Evolutionary conservation across 2,113 vertebrate species (phyloP), one percentile per base, ranked within the genome.

Genomic region (Oxygymnocypris stewartii): DNA sequence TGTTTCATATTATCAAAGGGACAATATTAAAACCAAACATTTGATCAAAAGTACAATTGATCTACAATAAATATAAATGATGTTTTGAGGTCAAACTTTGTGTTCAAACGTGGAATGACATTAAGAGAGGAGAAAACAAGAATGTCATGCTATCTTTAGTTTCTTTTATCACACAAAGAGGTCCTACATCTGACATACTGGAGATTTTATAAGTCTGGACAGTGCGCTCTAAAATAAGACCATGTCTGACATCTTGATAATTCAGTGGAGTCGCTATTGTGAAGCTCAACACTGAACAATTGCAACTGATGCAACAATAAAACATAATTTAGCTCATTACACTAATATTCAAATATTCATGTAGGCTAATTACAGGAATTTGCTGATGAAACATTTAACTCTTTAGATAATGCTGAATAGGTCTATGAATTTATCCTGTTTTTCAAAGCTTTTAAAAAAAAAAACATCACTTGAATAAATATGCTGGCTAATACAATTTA

Each of bases 181-280:
- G 59, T 31, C 42, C 40, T 31, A n/a, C 9, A 82, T 47, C 79
- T 82, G 79, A 82, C 79, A 65, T 82, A 40, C 16, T 28, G 25
- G 40, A 47, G 79, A 82, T 82, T 31, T 82, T 65, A 82, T 82
- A 82, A 44, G 79, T 67, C 40, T 82, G 59, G 79, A 82, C 79
- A 82, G n/a, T 67, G 57, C 14, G 10, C 79, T 82, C 37, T 40
- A 67, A 47, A 82, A 47, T 28, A 47, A 65, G 16, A 31, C 40
- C 40, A 65, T 8, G 63, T 65, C 57, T 28, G 59, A 81, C 23
- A 47, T 44, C 59, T 47, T 65, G 79, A 65, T 63, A 47, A 42
- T 80, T 61, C 59, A 10, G 37, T 18, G 40, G 16, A 82, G 12
- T 6, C 28, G 40, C 14, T 18, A 65, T 47, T 47, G 59, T 20